These are phyloP conservation scores for Syrmaticus mikado DNA, from an alignment of 2,113 vertebrate species.

Conservation along the genomic window DNA sequence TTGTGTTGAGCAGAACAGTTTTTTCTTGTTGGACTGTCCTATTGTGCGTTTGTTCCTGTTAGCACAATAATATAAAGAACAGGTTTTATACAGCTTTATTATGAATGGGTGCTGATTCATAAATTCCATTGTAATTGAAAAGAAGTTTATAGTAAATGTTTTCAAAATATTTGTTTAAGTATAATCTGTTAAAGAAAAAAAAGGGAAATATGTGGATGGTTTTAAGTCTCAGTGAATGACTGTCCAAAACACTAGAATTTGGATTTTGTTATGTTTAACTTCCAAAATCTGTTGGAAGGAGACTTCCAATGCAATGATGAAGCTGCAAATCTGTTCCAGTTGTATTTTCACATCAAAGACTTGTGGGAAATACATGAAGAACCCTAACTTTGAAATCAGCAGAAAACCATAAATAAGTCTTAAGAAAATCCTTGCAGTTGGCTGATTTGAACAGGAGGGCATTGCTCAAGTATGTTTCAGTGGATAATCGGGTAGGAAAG, in stretches of 20 bases:
- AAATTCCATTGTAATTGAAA: not conserved
- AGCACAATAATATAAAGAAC: not conserved
- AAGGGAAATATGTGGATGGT: not conserved
- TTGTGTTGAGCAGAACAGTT: not conserved
- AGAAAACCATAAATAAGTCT: not conserved
- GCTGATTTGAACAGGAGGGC: not conserved
- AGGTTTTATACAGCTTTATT: not conserved
- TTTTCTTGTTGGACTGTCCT: not conserved
- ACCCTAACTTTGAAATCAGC: not conserved
- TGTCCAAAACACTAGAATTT: not conserved
- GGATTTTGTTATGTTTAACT: constrained; percentile 9
- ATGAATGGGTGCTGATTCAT: constrained; percentile 4
- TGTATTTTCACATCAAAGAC: not conserved
- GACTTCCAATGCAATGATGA: not conserved
- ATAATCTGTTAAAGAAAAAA: not conserved
- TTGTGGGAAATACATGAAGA: not conserved
- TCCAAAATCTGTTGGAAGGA: constrained; percentile 3
- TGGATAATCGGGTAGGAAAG: not conserved
- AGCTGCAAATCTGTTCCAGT: not conserved
- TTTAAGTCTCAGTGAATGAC: not conserved
- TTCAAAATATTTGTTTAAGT: not conserved
- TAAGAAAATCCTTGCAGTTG: not conserved
- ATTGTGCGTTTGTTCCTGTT: not conserved
- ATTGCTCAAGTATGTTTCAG: not conserved
- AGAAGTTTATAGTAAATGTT: not conserved